Conservation (phyloP, 2,797 vertebrate genomes). For the Neostethus bicornis region DNA sequence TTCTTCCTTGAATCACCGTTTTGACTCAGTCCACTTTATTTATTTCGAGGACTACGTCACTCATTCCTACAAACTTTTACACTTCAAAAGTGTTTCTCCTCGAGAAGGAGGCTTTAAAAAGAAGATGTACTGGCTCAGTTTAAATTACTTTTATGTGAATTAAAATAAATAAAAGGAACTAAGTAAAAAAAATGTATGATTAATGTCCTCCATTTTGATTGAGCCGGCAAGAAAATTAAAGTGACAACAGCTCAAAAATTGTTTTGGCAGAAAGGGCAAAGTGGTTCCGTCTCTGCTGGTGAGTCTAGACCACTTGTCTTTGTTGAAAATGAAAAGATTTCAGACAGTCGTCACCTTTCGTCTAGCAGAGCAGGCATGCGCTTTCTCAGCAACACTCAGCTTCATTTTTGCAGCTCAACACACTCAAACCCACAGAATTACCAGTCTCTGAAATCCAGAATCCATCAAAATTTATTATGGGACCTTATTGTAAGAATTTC, state of each 20-base stretch:
- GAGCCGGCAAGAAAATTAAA: not conserved
- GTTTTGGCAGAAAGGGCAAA: not conserved
- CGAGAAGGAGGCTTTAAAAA: too few species aligned
- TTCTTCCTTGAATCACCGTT: too few species aligned
- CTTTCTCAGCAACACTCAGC: constrained; percentile 36
- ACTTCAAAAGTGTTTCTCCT: too few species aligned
- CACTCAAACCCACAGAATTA: constrained; percentile 9
- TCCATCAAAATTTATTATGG: not conserved
- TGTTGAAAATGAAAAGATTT: not conserved
- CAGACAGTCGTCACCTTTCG: constrained; percentile 7
- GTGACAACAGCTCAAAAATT: constrained; percentile 1
- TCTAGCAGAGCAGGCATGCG: constrained; percentile 8
- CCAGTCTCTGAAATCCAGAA: constrained; percentile 27
- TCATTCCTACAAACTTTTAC: too few species aligned
- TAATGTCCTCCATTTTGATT: not conserved
- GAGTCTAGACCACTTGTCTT: constrained; percentile 9
- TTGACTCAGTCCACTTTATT: too few species aligned
- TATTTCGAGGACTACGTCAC: too few species aligned
- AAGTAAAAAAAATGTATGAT: too few species aligned
- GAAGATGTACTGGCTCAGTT: too few species aligned
- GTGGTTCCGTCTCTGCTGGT: constrained; percentile 1
- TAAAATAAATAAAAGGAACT: too few species aligned
- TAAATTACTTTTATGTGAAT: too few species aligned
- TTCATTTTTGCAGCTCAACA: constrained; percentile 37
- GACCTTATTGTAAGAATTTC: too few species aligned